Evolutionary conservation across 1,140 invertebrate species (phyloP), one percentile per base, ranked within the genome.

Genomic region (Sinonovacula constricta): DNA sequence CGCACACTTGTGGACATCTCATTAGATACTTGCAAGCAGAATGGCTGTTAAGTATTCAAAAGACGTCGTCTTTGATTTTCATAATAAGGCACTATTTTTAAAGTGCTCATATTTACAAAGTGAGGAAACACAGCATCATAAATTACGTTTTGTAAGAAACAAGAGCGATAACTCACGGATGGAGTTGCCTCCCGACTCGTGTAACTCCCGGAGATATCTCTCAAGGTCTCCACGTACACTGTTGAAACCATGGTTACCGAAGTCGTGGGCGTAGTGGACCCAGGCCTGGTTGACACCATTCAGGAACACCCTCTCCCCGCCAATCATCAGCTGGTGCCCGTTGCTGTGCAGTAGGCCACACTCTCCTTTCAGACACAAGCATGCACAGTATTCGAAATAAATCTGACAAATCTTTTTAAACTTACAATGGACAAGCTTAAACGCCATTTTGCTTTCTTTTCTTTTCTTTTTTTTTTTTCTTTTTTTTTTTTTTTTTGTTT

Each of bases 201-300:
- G 82, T n/a, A 92, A 86, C 30, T 89, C 79, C 59, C 81, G 60
- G 7, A 92, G 74, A 72, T 87, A 90, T n/a, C 83, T 45, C 62
- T 91, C 88, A 15, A 91, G 82, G 15, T 77, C 82, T 2, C 68
- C 63, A 31, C 81, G 83, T 0, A 76, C 70, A 12, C 72, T 39
- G 14, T 81, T 57, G 76, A 91, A 92, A 31, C 87, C 81, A 24
- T 87, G 83, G 77, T 91, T 90, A 10, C 91, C 91, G 80, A 90
- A 89, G 63, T 89, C 88, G 67, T 84, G 74, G 14, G 78, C 87
- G 53, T 86, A 89, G 30, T 80, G 26, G n/a, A 89, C 82, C 91
- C 91, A 92, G 1, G 91, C 90, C 56, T 90, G 85, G 81, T 92
- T 92, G 14, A 81, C 83, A 4, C 91, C 91, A 24, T 88, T 91